These are phyloP conservation scores for Oxygymnocypris stewartii DNA, from an alignment of 2,113 vertebrate species.

Conservation along the genomic window DNA sequence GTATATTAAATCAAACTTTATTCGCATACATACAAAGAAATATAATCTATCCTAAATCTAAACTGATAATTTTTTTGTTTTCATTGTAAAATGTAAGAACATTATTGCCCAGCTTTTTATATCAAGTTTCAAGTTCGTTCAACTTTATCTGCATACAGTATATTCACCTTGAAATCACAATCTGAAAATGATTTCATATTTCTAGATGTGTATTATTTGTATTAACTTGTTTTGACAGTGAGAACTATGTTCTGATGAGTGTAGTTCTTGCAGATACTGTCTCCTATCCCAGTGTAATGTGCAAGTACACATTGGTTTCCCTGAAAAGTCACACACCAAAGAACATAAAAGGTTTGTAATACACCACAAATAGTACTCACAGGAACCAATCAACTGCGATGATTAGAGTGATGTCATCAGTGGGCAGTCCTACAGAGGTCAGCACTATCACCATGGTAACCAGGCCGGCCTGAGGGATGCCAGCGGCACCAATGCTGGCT, in stretches of 20 bases:
- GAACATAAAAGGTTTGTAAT: neutral
- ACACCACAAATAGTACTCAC: conserved; percentile 79
- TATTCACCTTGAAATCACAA: neutral
- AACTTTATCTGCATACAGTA: no score
- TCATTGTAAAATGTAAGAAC: no score
- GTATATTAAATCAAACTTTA: no score
- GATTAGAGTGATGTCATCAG: conserved; percentile 94
- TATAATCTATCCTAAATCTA: no score
- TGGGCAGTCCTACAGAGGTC: conserved; percentile 95
- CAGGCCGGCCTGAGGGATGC: conserved; percentile 95
- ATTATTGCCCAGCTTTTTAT: no score
- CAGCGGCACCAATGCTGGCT: conserved; percentile 95
- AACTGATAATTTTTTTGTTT: no score
- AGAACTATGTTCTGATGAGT: neutral
- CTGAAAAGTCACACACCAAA: neutral
- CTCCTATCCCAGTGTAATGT: neutral
- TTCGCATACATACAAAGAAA: no score
- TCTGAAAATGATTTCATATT: neutral
- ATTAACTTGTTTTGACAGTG: no score
- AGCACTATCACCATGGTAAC: conserved; percentile 98
- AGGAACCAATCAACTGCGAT: conserved; percentile 98
- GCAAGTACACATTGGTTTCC: neutral
- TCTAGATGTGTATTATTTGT: neutral
- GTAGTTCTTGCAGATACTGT: neutral
- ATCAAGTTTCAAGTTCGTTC: no score